These are phyloP conservation scores for Echinops telfairi DNA, from an alignment of 2,113 vertebrate species.

Conservation along the genomic window DNA sequence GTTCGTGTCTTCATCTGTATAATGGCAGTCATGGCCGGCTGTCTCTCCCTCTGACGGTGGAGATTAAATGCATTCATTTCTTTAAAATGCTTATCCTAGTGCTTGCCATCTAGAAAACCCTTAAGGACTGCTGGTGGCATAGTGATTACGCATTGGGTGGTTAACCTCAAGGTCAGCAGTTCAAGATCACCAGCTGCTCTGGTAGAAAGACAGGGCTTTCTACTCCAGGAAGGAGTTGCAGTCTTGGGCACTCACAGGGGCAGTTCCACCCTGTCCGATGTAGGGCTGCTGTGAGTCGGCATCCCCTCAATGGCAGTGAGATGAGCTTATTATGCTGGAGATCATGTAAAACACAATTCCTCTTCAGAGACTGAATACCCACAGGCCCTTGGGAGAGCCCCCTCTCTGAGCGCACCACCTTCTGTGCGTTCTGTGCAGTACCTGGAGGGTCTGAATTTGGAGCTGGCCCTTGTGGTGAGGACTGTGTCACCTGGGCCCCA, in stretches of 20 bases:
- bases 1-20: slow-evolving; percentile 40
- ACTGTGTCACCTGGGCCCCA: too few species aligned
- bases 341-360: background rate
- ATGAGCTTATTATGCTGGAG: too few species aligned
- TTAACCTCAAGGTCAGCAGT: too few species aligned
- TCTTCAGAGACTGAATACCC: background rate
- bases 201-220: too few species aligned
- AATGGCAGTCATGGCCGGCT: background rate
- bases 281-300: too few species aligned
- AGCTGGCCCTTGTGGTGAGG: too few species aligned
- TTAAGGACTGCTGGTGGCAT: too few species aligned
- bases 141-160: too few species aligned
- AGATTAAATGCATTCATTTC: background rate
- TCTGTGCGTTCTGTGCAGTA: background rate
- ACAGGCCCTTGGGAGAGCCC: background rate
- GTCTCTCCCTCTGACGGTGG: background rate
- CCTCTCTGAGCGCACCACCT: background rate
- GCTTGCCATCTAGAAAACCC: background rate
- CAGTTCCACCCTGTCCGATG: too few species aligned
- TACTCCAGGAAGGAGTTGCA: too few species aligned
- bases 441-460: background rate
- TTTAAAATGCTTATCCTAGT: background rate
- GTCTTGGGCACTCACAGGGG: too few species aligned
- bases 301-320: background rate
- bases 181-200: too few species aligned